Conservation (phyloP, 2,797 vertebrate genomes). For the Sphenopsis melanotis region DNA sequence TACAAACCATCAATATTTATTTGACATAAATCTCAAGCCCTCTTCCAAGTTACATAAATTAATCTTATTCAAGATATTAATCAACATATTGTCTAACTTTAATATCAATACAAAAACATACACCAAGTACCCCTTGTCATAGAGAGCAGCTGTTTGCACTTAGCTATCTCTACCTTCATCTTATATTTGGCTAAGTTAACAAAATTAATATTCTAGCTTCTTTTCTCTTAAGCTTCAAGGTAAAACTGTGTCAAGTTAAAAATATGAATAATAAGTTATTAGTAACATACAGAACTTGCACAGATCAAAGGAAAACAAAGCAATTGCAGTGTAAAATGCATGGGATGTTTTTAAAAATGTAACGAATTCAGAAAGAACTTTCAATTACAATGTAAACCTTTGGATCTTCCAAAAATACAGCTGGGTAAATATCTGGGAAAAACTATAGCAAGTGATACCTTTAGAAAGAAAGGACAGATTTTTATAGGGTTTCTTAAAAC, state of each 20-base stretch:
- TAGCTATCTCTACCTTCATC: constrained; percentile 3
- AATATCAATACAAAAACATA: background rate
- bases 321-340: background rate
- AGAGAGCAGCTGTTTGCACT: background rate
- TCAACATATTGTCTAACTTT: constrained; percentile 20
- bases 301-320: background rate
- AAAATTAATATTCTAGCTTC: background rate
- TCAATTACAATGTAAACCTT: background rate
- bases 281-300: background rate
- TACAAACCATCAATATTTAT: constrained; percentile 51
- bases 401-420: background rate
- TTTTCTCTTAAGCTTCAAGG: background rate
- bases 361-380: background rate
- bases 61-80: constrained; percentile 11
- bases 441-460: background rate
- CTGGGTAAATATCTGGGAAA: background rate
- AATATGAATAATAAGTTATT: background rate
- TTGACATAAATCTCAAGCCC: constrained; percentile 14
- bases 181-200: background rate
- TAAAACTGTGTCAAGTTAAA: background rate
- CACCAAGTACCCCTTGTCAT: background rate
- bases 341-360: background rate
- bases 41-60: constrained; percentile 31
- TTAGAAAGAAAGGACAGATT: background rate
- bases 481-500: background rate